Percentiles rank a stretch among this genome's conserved stretches.
phyloP scores from a whole-genome alignment of 2,797 vertebrate species.

The Lutjanus campechanus region DNA sequence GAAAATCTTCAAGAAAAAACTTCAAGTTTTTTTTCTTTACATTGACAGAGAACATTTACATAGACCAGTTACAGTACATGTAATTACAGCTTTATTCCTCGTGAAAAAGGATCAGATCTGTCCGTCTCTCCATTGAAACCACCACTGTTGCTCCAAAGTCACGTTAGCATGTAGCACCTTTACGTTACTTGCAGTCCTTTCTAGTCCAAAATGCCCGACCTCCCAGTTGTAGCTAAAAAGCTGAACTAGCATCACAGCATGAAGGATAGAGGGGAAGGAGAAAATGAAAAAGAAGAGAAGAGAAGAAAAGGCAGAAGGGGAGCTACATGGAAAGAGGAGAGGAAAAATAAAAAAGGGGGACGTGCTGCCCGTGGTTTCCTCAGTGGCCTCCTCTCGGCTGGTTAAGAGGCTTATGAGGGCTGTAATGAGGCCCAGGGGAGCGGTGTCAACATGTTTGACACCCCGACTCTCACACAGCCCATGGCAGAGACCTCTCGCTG shows the following conservation, averaged over 20 bases:
- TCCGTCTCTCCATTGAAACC: slow-evolving; percentile 24
- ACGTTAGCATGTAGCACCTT: slow-evolving; percentile 39
- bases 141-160: neutral
- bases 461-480: slow-evolving; percentile 39
- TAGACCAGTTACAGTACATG: slow-evolving; percentile 61
- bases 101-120: slow-evolving; percentile 33
- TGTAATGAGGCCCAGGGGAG: slow-evolving; percentile 65
- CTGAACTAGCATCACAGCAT: slow-evolving; percentile 38
- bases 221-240: slow-evolving; percentile 21
- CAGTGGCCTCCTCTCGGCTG: slow-evolving; percentile 20
- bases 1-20: slow-evolving; percentile 55
- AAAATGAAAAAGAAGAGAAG: neutral
- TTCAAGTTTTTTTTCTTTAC: slow-evolving; percentile 51
- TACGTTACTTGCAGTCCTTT: neutral
- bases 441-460: slow-evolving; percentile 64
- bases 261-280: neutral
- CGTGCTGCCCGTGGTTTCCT: slow-evolving; percentile 3
- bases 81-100: slow-evolving; percentile 58
- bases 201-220: slow-evolving; percentile 10
- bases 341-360: neutral
- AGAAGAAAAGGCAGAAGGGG: neutral
- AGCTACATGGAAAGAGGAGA: slow-evolving; percentile 2
- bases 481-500: slow-evolving; percentile 56
- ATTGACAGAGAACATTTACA: slow-evolving; percentile 69
- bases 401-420: slow-evolving; percentile 58